phyloP scores from a whole-genome alignment of 2,888 invertebrate genomes.

The Clanis bilineata region DNA sequence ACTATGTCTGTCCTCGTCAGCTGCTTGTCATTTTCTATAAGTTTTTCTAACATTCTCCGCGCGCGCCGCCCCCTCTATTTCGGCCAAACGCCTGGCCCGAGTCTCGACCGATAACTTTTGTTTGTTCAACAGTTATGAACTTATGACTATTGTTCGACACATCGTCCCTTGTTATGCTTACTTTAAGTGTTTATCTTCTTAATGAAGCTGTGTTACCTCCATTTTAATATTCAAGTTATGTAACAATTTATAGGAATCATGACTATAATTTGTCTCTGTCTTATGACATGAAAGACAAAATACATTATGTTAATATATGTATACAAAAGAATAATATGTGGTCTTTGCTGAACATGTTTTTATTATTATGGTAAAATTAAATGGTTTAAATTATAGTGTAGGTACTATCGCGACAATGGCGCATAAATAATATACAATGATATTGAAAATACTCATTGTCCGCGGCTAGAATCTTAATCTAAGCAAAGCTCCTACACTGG shows the following conservation, averaged over 20 bases:
- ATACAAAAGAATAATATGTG: neutral
- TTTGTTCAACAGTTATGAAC: constrained; percentile 71
- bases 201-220: constrained; percentile 65
- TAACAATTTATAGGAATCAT: neutral
- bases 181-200: constrained; percentile 69
- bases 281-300: neutral
- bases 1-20: constrained; percentile 69
- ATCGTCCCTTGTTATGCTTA: constrained; percentile 72
- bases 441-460: constrained; percentile 34
- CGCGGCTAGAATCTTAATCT: constrained; percentile 69
- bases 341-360: neutral
- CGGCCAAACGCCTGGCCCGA: constrained; percentile 68
- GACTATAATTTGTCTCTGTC: neutral
- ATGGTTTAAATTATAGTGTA: neutral
- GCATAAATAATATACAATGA: constrained; percentile 42
- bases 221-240: neutral
- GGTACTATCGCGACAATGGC: neutral
- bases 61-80: constrained; percentile 71
- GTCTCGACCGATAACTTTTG: constrained; percentile 69
- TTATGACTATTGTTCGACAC: constrained; percentile 71
- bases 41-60: constrained; percentile 80
- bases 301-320: neutral
- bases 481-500: constrained; percentile 46
- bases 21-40: constrained; percentile 81
- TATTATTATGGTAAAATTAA: neutral